Conservation (phyloP, 2,113 vertebrate genomes). For the Corythornis vintsioides region DNA sequence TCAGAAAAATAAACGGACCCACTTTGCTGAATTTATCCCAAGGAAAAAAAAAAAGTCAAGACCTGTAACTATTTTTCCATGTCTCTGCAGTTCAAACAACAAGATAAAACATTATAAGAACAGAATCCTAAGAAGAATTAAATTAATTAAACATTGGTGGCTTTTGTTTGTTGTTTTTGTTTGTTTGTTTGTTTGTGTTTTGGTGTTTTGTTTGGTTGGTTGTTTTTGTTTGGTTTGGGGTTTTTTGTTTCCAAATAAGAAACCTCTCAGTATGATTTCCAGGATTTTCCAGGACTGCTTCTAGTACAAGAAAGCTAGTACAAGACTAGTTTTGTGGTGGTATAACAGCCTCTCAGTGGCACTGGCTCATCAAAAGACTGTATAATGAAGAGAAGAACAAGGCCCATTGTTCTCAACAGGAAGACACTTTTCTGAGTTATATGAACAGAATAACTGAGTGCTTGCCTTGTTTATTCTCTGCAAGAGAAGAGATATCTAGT, state of each 20-base stretch:
- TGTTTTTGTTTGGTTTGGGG: too few species aligned
- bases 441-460: background rate
- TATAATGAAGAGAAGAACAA: background rate
- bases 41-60: background rate
- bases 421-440: constrained; percentile 5
- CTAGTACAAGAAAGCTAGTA: background rate
- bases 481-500: background rate
- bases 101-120: constrained; percentile 9
- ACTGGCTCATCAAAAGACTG: background rate
- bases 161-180: too few species aligned
- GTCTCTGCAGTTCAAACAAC: constrained; percentile 1
- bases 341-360: background rate
- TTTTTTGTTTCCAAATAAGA: background rate
- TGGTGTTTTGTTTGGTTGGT: too few species aligned
- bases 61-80: background rate
- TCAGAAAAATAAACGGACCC: background rate
- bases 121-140: background rate
- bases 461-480: background rate
- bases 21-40: background rate
- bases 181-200: too few species aligned
- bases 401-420: background rate
- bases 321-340: background rate
- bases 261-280: background rate
- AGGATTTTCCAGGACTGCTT: background rate
- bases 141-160: background rate